Percentiles rank a stretch among this genome's conserved stretches.
Conservation (phyloP, 2,113 vertebrate species). For the Tetrao urogallus region DNA sequence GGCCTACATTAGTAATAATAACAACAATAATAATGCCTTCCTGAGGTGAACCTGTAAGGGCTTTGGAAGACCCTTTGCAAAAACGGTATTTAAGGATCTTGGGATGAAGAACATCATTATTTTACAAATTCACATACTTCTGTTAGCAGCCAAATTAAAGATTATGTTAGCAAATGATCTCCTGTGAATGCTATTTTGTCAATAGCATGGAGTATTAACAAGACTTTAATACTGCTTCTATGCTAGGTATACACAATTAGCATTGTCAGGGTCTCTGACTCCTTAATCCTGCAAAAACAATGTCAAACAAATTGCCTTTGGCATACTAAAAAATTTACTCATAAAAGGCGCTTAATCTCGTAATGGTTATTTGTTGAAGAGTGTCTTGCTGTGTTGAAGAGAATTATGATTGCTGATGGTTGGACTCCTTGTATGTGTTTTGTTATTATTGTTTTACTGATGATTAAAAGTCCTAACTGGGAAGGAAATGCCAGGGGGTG, state of each 20-base stretch:
- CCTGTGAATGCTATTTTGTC: neutral
- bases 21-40: neutral
- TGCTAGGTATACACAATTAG: constrained; percentile 26
- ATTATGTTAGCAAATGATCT: neutral
- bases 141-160: neutral
- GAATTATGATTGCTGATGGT: constrained; percentile 28
- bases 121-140: neutral
- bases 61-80: neutral
- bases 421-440: constrained; percentile 41
- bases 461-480: constrained; percentile 33
- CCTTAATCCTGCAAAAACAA: constrained; percentile 46
- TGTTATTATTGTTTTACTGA: constrained; percentile 64
- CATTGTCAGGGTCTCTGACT: neutral
- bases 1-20: neutral
- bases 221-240: neutral
- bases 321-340: constrained; percentile 61
- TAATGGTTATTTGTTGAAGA: constrained; percentile 64
- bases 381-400: constrained; percentile 48
- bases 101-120: neutral
- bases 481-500: neutral
- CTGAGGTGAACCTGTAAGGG: neutral
- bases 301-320: constrained; percentile 16
- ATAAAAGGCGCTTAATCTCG: constrained; percentile 53
- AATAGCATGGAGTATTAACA: neutral
- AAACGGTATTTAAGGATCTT: neutral